Evolutionary conservation across 2,888 invertebrate genomes (phyloP).

Genomic region (Spatulosminthurus flaviceps): DNA sequence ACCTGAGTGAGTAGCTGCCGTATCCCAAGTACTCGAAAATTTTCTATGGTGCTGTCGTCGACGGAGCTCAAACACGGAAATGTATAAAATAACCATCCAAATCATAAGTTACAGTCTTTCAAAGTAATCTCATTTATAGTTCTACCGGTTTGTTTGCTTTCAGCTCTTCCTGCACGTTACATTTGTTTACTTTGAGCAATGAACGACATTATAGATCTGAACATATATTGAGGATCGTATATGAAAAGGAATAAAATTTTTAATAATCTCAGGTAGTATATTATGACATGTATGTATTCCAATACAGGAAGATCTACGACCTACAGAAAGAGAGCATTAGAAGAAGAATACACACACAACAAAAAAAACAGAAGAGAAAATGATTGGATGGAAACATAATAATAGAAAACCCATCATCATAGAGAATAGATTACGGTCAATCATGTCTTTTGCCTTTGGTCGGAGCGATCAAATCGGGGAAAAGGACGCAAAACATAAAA

Average conservation of each 20-base stretch:
- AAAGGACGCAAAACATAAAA: slow-evolving; percentile 28
- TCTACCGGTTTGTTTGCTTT: neutral
- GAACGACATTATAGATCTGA: neutral
- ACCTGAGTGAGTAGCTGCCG: no score
- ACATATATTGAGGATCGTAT: neutral
- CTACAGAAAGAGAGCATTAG: slow-evolving; percentile 10
- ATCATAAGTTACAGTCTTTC: neutral
- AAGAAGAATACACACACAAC: slow-evolving; percentile 5
- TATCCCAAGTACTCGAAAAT: neutral
- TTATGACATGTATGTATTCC: no score
- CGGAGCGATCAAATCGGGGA: slow-evolving; percentile 37
- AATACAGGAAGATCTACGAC: neutral
- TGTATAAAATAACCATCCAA: slow-evolving; percentile 8
- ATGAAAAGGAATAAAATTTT: no score
- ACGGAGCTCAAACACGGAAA: neutral
- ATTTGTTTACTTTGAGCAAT: neutral
- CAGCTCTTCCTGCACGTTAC: neutral
- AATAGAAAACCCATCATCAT: slow-evolving; percentile 43
- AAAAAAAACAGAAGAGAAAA: slow-evolving; percentile 1
- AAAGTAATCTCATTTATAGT: neutral
- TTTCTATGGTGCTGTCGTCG: no score
- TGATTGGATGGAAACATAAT: slow-evolving; percentile 10
- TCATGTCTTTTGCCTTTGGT: slow-evolving; percentile 29
- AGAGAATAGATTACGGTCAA: slow-evolving; percentile 41
- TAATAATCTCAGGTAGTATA: no score